Base-by-base conservation (phyloP, 2,797 vertebrate species). In the Leptatherina wallacei region DNA sequence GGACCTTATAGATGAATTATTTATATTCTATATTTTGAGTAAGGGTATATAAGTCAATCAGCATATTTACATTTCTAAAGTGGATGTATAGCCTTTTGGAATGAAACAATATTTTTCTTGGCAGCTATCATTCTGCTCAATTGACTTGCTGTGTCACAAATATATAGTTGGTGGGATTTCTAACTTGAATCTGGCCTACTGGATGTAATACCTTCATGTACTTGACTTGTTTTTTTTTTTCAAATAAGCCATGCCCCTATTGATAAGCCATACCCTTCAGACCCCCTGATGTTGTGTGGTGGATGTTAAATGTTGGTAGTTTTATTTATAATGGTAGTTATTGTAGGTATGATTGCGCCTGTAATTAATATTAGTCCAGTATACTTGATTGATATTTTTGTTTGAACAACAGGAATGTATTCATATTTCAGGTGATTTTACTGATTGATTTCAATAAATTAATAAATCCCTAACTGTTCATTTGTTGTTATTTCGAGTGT, bases 351-450 rank as follows among this genome's bases (percentile, higher is more conserved):
- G 89, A 92, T 91, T 93, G 90, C 88, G 69, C 87, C 90, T 90
- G 90, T 92, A 91, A 85, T 88, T 86, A 89, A 80, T 85, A 88
- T 88, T 78, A 84, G 81, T 92, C 84, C 91, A 78, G 82, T 92
- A 90, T 78, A 88, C 74, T 89, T 91, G 88, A 90, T 92, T 83
- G 85, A 89, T 90, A 90, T 91, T 93, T 90, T 88, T 80, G 88
- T 93, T 91, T 91, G 76, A 93, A 91, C 89, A 91, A 90, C 91
- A 87, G 86, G 92, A 93, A 93, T 93, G 91, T 93, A 93, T 88
- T 91, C 77, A 91, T 90, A 91, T 91, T 92, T 91, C 80, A 90
- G 89, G 86, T 91, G 88, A 90, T 89, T 89, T 91, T 87, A 89
- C 82, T 2, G 87, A 91, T 91, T 93, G 90, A 92, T 93, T 93